Base-by-base conservation (phyloP, 2,888 invertebrate genomes). In the Camptogramma bilineatum region DNA sequence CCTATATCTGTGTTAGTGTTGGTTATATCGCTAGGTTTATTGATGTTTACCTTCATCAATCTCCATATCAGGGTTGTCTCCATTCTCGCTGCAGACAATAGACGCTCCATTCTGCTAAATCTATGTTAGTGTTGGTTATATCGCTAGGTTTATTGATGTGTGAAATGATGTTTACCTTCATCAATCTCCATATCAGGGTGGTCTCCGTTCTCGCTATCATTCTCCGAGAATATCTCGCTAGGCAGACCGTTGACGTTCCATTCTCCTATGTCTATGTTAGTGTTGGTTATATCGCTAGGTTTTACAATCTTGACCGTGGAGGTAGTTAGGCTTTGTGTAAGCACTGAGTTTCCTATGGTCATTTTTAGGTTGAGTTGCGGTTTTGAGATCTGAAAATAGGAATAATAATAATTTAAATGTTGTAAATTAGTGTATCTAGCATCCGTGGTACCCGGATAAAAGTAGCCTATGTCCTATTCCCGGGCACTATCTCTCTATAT, bases 181-280 rank as follows among this genome's bases (percentile, higher is more conserved):
- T 88, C 87, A 66, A 85, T 85, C 46, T 87, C 85, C 84, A 90
- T 85, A 0, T 73, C 57, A 0, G 76, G 0, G 17, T 84, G 80
- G 46, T 81, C 81, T 52, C 75, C 69, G 64, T 52, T 56, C 34
- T 62, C 51, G 0, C 46, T 17, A 8, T 51, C 47, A 47, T 48
- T 47, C 9, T 1, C 24, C 4, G 68, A 65, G 42, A 71, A 71
- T 48, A 72, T 59, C 10, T 71, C 68, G 10, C 50, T 60, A 0
- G 70, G 66, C 24, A 74, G 7, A 0, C 50, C 19, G 7, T 46
- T 58, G 2, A 64, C 39, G 17, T 39, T 63, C 66, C 70, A 69
- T 9, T 58, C 47, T 2, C 54, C 55, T 2, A 65, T 21, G 13
- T 64, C 46, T n/a, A 55, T 61, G 18, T 52, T 60, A 42, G 18